Percentiles rank a stretch among this genome's conserved stretches.
phyloP scores from a whole-genome alignment of 92 coral and sea anemone species.

The Pocillopora meandrina region DNA sequence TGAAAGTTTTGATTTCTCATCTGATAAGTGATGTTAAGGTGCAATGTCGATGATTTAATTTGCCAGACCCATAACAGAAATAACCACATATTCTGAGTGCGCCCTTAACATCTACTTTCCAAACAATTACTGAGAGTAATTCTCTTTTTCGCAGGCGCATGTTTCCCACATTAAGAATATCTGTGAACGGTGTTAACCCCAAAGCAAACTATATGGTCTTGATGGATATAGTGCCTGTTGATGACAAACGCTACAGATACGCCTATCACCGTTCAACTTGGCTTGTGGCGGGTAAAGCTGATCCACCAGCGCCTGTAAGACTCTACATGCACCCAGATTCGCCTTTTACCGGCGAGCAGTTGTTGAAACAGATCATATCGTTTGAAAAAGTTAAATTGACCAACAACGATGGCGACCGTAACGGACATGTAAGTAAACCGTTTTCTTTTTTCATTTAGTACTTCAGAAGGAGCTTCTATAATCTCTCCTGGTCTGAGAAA shows the following conservation, averaged over 20 bases:
- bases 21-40: slow-evolving; percentile 28
- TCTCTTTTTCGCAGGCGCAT: slow-evolving; percentile 69
- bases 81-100: neutral
- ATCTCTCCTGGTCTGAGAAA: neutral
- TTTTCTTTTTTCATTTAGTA: neutral
- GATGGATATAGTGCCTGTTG: slow-evolving; percentile 97
- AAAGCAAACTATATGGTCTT: slow-evolving; percentile 96
- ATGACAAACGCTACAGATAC: slow-evolving; percentile 97
- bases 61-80: neutral
- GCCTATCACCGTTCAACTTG: slow-evolving; percentile 99
- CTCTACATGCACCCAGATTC: slow-evolving; percentile 99
- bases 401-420: slow-evolving; percentile 84
- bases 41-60: slow-evolving; percentile 15
- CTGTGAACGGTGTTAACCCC: slow-evolving; percentile 90
- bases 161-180: slow-evolving; percentile 95
- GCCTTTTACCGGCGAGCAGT: slow-evolving; percentile 97
- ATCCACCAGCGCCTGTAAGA: slow-evolving; percentile 95
- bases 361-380: slow-evolving; percentile 88
- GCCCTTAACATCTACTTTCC: neutral
- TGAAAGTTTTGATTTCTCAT: slow-evolving; percentile 40
- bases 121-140: neutral
- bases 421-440: slow-evolving; percentile 87
- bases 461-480: neutral
- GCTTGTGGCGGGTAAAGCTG: slow-evolving; percentile 98
- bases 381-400: slow-evolving; percentile 98